Conservation (phyloP, 2,113 vertebrate genomes). For the Apteryx owenii region DNA sequence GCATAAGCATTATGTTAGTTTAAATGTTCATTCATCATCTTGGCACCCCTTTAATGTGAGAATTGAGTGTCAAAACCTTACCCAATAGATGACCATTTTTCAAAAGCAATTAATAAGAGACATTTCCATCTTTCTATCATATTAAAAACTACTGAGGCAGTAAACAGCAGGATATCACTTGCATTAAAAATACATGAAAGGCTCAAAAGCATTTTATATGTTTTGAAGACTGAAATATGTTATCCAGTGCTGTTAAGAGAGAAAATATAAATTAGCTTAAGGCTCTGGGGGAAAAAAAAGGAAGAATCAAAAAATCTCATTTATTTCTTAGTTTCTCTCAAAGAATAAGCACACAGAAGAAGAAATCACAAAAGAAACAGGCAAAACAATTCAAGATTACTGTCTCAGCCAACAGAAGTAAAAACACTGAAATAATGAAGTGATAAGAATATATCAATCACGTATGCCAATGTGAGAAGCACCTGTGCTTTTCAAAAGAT, state of each 20-base stretch:
- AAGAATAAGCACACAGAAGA: not conserved
- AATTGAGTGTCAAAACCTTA: not conserved
- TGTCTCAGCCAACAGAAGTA: conserved; percentile 60
- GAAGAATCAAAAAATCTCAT: not conserved
- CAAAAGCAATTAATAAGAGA: not conserved
- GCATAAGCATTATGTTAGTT: not conserved
- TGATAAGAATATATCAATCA: conserved; percentile 21
- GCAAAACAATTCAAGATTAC: not conserved
- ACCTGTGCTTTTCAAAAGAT: conserved; percentile 20
- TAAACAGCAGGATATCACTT: not conserved
- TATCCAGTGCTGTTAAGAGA: not conserved
- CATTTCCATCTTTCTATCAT: not conserved
- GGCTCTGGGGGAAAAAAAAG: not conserved
- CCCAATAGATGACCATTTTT: not conserved
- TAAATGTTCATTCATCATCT: not conserved
- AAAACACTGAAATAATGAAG: conserved; percentile 63
- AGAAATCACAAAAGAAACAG: not conserved
- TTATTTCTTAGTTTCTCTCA: not conserved
- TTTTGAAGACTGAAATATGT: not conserved
- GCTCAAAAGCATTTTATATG: not conserved
- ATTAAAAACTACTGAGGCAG: not conserved
- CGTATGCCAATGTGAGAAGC: not conserved
- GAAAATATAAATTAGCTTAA: not conserved
- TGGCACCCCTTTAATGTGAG: not conserved
- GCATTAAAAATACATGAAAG: not conserved